phyloP scores from a whole-genome alignment of 2,797 vertebrate genomes.

The Gouania willdenowi region DNA sequence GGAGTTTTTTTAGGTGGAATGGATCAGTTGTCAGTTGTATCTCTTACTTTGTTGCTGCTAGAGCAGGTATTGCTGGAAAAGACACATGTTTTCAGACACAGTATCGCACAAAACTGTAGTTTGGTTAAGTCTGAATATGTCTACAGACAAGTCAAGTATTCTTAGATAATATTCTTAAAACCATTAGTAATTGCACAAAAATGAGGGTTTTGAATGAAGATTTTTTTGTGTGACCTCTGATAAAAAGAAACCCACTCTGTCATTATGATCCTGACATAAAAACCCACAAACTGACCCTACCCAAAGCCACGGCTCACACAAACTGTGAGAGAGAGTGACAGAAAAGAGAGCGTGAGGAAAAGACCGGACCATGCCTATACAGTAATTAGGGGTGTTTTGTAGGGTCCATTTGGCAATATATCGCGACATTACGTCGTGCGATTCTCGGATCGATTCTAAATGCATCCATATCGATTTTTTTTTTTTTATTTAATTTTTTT shows the following conservation, averaged over 20 bases:
- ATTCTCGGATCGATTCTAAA: too few species aligned
- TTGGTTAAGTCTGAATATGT: not conserved
- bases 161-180: slow-evolving; percentile 2
- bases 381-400: too few species aligned
- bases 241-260: slow-evolving; percentile 54
- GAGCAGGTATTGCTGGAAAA: slow-evolving; percentile 11
- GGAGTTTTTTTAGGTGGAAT: slow-evolving; percentile 38
- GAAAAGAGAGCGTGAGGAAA: too few species aligned
- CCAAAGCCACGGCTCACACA: slow-evolving; percentile 17
- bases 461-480: too few species aligned
- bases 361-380: too few species aligned
- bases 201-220: slow-evolving; percentile 37
- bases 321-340: too few species aligned
- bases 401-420: too few species aligned
- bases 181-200: slow-evolving; percentile 18
- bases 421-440: too few species aligned
- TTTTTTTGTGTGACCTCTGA: slow-evolving; percentile 55
- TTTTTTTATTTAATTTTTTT: too few species aligned
- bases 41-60: slow-evolving; percentile 27
- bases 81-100: too few species aligned
- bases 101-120: too few species aligned
- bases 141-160: slow-evolving; percentile 2
- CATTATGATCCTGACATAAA: slow-evolving; percentile 56
- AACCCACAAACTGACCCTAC: slow-evolving; percentile 33
- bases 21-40: slow-evolving; percentile 39